Percentiles rank a stretch among this genome's conserved stretches.
Evolutionary conservation across 2,797 vertebrate species (phyloP).

Genomic region (Spea hammondii): DNA sequence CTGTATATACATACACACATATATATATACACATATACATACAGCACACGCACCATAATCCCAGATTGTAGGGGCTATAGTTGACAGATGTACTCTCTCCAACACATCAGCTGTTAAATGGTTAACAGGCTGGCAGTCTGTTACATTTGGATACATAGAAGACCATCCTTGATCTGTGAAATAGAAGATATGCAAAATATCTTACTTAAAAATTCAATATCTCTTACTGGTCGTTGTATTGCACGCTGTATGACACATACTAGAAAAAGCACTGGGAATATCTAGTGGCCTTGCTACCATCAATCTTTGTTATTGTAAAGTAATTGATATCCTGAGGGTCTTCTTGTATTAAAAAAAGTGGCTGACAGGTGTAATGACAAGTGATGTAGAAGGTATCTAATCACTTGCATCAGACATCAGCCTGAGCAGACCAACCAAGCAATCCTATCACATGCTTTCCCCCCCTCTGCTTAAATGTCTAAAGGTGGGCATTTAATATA

Average conservation of each 20-base stretch:
- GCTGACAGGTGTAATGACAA: slow-evolving; percentile 45
- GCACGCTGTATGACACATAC: neutral
- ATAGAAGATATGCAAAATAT: neutral
- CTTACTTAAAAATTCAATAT: neutral
- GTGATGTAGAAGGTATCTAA: slow-evolving; percentile 36
- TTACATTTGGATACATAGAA: no score
- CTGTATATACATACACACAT: no score
- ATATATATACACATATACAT: no score
- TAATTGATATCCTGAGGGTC: slow-evolving; percentile 43
- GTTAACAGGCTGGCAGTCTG: no score
- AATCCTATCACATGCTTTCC: no score
- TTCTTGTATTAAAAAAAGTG: slow-evolving; percentile 43
- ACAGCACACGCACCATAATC: no score
- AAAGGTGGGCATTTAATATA: slow-evolving; percentile 46
- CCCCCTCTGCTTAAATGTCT: slow-evolving; percentile 16
- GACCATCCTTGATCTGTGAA: no score
- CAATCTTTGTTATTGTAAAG: slow-evolving; percentile 36
- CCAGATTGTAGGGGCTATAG: no score
- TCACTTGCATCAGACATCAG: slow-evolving; percentile 29
- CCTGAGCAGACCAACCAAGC: neutral
- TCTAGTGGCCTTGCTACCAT: slow-evolving; percentile 17
- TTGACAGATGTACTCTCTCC: no score
- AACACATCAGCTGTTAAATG: no score
- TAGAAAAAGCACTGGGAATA: slow-evolving; percentile 4
- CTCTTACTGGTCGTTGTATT: neutral